These are phyloP conservation scores for Indicator indicator DNA, from an alignment of 2,113 vertebrate species.

Conservation along the genomic window DNA sequence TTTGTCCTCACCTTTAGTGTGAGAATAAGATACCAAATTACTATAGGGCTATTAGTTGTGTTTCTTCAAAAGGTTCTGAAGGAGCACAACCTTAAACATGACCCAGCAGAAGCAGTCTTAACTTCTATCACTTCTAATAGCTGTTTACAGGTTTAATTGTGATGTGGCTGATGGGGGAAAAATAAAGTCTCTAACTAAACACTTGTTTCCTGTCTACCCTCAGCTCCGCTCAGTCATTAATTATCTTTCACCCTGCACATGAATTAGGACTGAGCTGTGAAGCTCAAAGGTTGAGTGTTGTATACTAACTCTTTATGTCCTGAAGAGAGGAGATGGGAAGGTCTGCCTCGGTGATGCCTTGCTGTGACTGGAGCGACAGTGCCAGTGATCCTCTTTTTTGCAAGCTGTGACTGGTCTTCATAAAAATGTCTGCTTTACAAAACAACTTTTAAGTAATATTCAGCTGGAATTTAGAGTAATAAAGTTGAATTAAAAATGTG, in stretches of 20 bases:
- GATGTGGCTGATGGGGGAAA: not conserved
- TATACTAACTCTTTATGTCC: not conserved
- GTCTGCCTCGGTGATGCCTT: not conserved
- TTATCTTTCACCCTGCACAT: not conserved
- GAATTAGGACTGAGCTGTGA: not conserved
- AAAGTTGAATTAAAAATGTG: not conserved
- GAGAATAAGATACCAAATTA: not conserved
- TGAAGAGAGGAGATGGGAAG: not conserved
- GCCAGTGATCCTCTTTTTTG: not conserved
- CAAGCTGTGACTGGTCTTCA: not conserved
- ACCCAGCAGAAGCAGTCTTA: not conserved
- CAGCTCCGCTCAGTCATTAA: not conserved
- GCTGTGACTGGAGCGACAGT: not conserved
- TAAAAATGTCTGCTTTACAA: not conserved
- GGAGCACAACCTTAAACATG: not conserved
- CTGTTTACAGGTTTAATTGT: not conserved
- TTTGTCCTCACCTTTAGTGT: not conserved
- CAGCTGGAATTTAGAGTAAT: not conserved
- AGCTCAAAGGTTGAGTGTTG: not conserved
- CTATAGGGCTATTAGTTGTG: not conserved
- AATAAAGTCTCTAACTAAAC: not conserved
- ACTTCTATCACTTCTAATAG: not conserved
- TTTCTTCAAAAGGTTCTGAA: not conserved
- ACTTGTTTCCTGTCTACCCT: not conserved
- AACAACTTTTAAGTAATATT: not conserved